These are phyloP conservation scores for Scaptomyza tumidula DNA, from an alignment of 2,888 invertebrate genomes.

Conservation along the genomic window DNA sequence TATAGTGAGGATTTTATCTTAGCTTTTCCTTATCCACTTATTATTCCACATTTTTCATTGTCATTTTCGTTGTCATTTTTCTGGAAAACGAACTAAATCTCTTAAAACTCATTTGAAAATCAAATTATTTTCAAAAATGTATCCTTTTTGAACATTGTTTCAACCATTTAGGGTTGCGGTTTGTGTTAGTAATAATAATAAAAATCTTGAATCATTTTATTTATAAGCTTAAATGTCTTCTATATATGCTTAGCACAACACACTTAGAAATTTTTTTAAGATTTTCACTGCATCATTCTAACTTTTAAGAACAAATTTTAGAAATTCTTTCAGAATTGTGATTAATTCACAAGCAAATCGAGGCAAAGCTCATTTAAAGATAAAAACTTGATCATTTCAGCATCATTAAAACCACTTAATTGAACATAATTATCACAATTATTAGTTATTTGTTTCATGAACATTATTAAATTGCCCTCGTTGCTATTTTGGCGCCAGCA, in stretches of 20 bases:
- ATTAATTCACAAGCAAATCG: not conserved
- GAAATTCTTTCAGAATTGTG: not conserved
- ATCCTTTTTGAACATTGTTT: no score
- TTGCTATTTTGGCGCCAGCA: conserved; percentile 40
- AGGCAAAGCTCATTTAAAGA: not conserved
- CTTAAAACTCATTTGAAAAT: no score
- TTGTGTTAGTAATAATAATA: no score
- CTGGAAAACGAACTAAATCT: no score
- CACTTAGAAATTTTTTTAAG: not conserved
- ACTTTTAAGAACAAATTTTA: not conserved
- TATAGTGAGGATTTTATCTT: no score
- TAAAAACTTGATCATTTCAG: not conserved
- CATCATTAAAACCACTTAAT: not conserved
- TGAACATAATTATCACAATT: not conserved
- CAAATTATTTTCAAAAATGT: no score
- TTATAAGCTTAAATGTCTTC: not conserved
- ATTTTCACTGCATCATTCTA: not conserved
- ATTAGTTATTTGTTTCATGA: not conserved
- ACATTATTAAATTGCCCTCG: not conserved
- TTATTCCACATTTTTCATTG: no score
- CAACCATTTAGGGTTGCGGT: no score
- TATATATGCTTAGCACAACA: not conserved
- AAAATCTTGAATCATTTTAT: no score
- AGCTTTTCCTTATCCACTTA: no score
- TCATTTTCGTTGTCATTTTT: no score